Evolutionary conservation across 2,113 vertebrate genomes (phyloP).

Genomic region (Arenaria interpres): DNA sequence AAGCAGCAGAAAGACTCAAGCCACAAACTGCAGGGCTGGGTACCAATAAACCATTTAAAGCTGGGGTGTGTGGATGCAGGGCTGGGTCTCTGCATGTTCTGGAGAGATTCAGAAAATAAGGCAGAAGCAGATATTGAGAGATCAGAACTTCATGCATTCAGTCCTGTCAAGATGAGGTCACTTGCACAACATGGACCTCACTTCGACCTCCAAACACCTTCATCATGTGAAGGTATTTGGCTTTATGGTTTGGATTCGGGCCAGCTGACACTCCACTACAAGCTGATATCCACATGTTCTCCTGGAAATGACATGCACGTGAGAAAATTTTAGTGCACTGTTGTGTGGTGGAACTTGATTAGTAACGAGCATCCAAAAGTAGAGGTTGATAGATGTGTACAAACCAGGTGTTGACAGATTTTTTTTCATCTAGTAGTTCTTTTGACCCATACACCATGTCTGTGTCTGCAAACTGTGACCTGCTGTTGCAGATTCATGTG

Average conservation of each 20-base stretch:
- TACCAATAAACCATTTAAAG: slow-evolving; percentile 12
- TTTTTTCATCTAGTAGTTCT: not conserved
- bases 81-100: not conserved
- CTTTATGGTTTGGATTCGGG: not conserved
- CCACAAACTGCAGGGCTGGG: not conserved
- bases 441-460: not conserved
- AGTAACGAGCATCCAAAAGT: not conserved
- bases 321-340: not conserved
- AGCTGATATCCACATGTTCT: not conserved
- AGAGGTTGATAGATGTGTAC: not conserved
- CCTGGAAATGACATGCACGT: not conserved
- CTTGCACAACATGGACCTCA: not conserved
- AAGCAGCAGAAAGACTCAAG: not conserved
- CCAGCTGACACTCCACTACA: not conserved
- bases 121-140: not conserved
- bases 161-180: not conserved
- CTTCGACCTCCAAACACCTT: not conserved
- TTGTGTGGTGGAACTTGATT: not conserved
- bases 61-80: not conserved
- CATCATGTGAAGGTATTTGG: not conserved
- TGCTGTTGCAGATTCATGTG: not conserved
- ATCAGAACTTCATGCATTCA: not conserved
- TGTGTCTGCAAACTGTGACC: rapidly evolving
- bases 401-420: not conserved
- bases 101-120: not conserved